phyloP scores from a whole-genome alignment of 1,140 invertebrate genomes.

The Berghia stephanieae region DNA sequence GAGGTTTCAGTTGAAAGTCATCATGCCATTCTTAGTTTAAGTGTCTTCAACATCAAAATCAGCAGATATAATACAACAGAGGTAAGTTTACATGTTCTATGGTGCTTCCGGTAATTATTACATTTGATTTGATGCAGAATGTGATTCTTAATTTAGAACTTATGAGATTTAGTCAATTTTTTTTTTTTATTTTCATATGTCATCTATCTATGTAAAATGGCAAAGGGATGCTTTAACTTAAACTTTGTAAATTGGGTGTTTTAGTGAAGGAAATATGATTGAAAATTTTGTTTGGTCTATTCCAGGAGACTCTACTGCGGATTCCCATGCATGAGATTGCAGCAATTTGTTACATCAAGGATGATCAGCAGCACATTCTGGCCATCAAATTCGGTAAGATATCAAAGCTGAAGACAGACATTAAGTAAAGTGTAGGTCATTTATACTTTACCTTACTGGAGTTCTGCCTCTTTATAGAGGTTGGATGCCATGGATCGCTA shows the following conservation, averaged over 20 bases:
- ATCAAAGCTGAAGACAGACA: too few relatives aligned
- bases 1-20: slow-evolving; percentile 46
- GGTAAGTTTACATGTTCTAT: slow-evolving; percentile 33
- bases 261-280: background rate
- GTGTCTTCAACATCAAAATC: slow-evolving; percentile 59
- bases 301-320: slow-evolving; percentile 55
- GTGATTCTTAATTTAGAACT: too few relatives aligned
- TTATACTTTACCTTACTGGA: too few relatives aligned
- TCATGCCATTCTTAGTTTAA: slow-evolving; percentile 54
- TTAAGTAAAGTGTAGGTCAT: too few relatives aligned
- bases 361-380: slow-evolving; percentile 61
- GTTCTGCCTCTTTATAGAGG: too few relatives aligned
- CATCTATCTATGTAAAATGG: background rate
- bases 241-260: background rate
- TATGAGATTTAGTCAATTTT: too few relatives aligned
- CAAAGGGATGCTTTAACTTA: background rate
- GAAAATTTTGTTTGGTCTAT: background rate
- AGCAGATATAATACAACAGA: slow-evolving; percentile 45
- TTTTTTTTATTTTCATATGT: too few relatives aligned
- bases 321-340: slow-evolving; percentile 65
- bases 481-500: too few relatives aligned
- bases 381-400: slow-evolving; percentile 63
- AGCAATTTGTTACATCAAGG: slow-evolving; percentile 64
- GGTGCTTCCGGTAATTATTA: background rate
- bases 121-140: too few relatives aligned